Percentiles rank a stretch among this genome's conserved stretches.
phyloP scores from a whole-genome alignment of 2,797 vertebrate genomes.

The Sciaenops ocellatus region DNA sequence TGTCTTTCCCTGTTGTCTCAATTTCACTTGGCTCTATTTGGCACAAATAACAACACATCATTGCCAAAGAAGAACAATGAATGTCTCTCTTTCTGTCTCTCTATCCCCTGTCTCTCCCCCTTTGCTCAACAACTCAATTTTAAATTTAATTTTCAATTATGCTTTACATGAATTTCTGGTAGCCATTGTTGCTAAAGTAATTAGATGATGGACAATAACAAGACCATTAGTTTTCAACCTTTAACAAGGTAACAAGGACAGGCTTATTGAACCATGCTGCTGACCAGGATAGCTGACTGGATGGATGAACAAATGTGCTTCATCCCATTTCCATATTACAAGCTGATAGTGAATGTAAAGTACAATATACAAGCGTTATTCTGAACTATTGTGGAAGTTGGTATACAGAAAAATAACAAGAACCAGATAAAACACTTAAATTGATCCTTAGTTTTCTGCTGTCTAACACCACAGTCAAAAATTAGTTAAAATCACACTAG shows the following conservation, averaged over 20 bases:
- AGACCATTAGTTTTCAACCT: conserved; percentile 30
- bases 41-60: conserved; percentile 15
- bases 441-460: not conserved
- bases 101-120: too few species aligned
- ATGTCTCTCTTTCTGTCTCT: not conserved
- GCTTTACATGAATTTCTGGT: conserved; percentile 19
- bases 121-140: conserved; percentile 27
- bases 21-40: conserved; percentile 28
- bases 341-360: not conserved
- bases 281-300: not conserved
- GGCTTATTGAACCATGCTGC: conserved; percentile 13
- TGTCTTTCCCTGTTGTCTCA: conserved; percentile 13
- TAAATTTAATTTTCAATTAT: conserved; percentile 32
- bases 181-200: conserved; percentile 38
- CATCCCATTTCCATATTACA: not conserved
- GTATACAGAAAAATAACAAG: too few species aligned
- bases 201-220: conserved; percentile 34
- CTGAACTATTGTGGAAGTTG: too few species aligned
- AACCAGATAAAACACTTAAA: too few species aligned
- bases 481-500: not conserved
- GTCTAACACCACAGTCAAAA: not conserved
- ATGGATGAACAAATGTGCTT: conserved; percentile 6
- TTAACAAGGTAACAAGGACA: conserved; percentile 32
- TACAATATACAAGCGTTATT: not conserved
- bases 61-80: conserved; percentile 26